Evolutionary conservation across 2,797 vertebrate genomes (phyloP).

Genomic region (Lacerta viridis): DNA sequence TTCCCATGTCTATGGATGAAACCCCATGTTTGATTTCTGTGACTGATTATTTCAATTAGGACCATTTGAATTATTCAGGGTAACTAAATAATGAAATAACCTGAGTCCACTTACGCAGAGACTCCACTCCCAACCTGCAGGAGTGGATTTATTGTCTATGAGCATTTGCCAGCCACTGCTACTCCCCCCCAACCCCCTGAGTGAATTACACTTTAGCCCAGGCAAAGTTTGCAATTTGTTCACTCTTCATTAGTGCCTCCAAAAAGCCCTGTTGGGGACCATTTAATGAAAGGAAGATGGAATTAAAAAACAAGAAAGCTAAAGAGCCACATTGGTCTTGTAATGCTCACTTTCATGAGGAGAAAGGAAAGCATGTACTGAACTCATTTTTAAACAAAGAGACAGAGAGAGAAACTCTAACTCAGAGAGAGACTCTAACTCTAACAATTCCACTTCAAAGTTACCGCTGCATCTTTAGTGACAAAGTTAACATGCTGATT

Average conservation of each 20-base stretch:
- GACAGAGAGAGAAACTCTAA: too few species aligned
- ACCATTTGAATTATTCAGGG: conserved; percentile 53
- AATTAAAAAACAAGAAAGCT: neutral
- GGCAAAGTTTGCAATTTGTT: neutral
- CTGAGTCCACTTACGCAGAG: neutral
- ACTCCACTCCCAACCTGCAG: too few species aligned
- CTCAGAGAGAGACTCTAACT: too few species aligned
- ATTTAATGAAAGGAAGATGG: conserved; percentile 33
- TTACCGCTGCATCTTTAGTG: too few species aligned
- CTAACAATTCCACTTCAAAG: too few species aligned
- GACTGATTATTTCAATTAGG: conserved; percentile 49
- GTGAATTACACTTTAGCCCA: neutral
- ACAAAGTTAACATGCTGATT: too few species aligned
- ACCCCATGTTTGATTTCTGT: conserved; percentile 12
- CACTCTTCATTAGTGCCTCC: neutral
- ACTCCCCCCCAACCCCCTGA: neutral
- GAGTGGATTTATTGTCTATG: too few species aligned
- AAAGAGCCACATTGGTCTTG: neutral
- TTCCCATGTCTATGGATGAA: conserved; percentile 24
- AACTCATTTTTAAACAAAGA: too few species aligned
- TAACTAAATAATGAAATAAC: conserved; percentile 44
- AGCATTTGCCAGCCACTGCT: neutral
- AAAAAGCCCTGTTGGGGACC: neutral
- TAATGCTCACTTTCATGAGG: neutral
- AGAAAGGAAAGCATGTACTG: too few species aligned